Percentiles rank a stretch among this genome's conserved stretches.
phyloP scores from a whole-genome alignment of 2,888 invertebrate species.

The Cerastis leucographa region DNA sequence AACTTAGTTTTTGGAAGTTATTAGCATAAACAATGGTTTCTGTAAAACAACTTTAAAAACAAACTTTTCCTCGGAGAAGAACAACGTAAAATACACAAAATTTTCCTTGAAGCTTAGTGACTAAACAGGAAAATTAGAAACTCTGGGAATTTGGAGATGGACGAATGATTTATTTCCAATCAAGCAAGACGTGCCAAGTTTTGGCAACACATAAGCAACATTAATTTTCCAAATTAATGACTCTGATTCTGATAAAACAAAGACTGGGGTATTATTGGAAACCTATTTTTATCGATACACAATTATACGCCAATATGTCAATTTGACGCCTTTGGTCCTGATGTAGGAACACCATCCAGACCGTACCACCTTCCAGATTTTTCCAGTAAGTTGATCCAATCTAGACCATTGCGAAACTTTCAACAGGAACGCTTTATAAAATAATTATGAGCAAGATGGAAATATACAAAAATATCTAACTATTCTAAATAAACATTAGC shows the following conservation, averaged over 20 bases:
- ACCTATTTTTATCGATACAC: background rate
- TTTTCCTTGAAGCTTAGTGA: slow-evolving; percentile 42
- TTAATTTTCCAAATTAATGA: slow-evolving; percentile 39
- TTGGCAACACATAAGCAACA: slow-evolving; percentile 35
- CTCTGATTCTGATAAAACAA: slow-evolving; percentile 10
- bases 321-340: background rate
- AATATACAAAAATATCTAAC: slow-evolving; percentile 19
- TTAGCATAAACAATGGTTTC: slow-evolving; percentile 21
- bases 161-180: slow-evolving; percentile 56
- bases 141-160: slow-evolving; percentile 44
- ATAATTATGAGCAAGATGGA: background rate
- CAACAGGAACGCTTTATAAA: background rate
- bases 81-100: slow-evolving; percentile 34
- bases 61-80: slow-evolving; percentile 18
- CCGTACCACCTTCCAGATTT: background rate
- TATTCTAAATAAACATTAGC: slow-evolving; percentile 15
- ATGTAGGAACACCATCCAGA: no score
- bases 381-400: background rate
- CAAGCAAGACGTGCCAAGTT: slow-evolving; percentile 53
- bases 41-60: no score
- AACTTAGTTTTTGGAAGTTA: background rate
- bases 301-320: no score
- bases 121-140: slow-evolving; percentile 59
- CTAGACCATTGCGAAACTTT: slow-evolving; percentile 3
- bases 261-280: slow-evolving; percentile 8